Evolutionary conservation across 1,140 invertebrate genomes (phyloP).

Genomic region (Diorhabda sublineata): DNA sequence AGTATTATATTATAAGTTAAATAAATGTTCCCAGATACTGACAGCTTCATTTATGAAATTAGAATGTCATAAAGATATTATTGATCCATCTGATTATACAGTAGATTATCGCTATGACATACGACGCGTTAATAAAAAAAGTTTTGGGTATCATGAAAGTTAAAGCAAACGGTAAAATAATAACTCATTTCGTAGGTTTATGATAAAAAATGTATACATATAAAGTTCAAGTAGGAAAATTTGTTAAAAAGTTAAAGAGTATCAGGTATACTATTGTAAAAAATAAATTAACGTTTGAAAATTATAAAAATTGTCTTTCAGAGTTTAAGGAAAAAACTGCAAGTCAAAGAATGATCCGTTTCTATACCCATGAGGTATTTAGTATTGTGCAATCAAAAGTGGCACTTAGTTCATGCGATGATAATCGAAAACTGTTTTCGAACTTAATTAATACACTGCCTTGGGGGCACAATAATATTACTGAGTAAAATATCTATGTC

Average conservation of each 20-base stretch:
- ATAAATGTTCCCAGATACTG: too few relatives aligned
- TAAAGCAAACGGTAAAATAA: slow-evolving; percentile 1
- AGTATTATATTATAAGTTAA: too few relatives aligned
- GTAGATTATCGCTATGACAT: too few relatives aligned
- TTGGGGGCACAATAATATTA: background rate
- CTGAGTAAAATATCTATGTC: background rate
- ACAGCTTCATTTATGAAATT: too few relatives aligned
- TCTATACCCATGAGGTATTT: background rate
- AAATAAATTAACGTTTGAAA: background rate
- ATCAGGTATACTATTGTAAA: background rate
- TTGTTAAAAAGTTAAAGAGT: background rate
- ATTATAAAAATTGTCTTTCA: background rate
- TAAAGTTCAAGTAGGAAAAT: background rate
- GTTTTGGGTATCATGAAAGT: background rate
- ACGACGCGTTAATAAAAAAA: too few relatives aligned
- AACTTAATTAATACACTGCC: background rate
- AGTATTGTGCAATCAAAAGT: background rate
- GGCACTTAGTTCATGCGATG: background rate
- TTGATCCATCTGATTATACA: too few relatives aligned
- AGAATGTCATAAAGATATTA: too few relatives aligned
- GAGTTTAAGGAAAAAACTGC: background rate
- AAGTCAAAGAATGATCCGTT: background rate
- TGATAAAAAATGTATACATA: background rate
- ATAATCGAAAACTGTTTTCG: background rate
- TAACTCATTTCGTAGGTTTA: background rate